Conservation (phyloP, 1,140 invertebrate genomes). For the Amphibalanus amphitrite region DNA sequence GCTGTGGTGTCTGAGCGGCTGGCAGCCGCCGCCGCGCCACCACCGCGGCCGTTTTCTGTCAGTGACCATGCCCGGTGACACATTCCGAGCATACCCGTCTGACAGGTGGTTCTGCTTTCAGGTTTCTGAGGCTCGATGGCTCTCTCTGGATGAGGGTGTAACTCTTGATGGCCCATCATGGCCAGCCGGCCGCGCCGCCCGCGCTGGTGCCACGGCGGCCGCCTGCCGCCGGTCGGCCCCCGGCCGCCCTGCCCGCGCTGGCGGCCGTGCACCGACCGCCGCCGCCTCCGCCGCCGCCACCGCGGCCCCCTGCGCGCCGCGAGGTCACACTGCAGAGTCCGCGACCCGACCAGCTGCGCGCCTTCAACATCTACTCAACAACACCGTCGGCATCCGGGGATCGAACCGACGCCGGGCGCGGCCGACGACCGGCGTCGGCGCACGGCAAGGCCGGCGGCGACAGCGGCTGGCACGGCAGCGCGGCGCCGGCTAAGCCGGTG, state of each 20-base stretch:
- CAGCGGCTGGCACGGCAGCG: too few relatives aligned
- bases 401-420: too few relatives aligned
- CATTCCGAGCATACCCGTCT: neutral
- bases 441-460: too few relatives aligned
- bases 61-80: neutral
- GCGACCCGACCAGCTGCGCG: neutral
- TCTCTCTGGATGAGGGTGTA: constrained; percentile 1
- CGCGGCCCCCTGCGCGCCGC: too few relatives aligned
- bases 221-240: too few relatives aligned
- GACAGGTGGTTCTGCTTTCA: neutral
- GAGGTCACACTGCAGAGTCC: neutral
- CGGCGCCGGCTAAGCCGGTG: too few relatives aligned
- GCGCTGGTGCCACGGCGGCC: neutral
- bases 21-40: neutral
- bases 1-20: neutral
- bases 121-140: neutral
- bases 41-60: neutral
- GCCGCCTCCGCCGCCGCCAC: too few relatives aligned
- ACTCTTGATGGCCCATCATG: neutral
- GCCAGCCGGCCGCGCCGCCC: neutral
- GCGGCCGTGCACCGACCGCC: neutral
- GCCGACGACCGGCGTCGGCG: too few relatives aligned
- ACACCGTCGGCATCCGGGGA: too few relatives aligned
- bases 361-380: neutral
- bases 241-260: neutral